Evolutionary conservation across 2,797 vertebrate genomes (phyloP).

Genomic region (Myotis vivesi): DNA sequence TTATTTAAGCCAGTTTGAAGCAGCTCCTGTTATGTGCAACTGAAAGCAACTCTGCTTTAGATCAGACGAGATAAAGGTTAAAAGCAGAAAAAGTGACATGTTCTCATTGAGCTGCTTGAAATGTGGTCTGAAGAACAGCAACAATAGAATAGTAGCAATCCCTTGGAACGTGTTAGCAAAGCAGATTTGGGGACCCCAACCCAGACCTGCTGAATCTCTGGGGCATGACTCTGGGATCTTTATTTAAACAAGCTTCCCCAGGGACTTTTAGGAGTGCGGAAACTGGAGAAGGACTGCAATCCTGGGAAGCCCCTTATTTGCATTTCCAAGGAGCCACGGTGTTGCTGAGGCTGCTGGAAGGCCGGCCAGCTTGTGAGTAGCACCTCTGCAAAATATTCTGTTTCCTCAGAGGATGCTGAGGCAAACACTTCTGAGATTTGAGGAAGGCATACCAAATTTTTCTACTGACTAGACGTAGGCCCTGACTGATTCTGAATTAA

Average conservation of each 20-base stretch:
- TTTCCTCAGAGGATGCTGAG: not conserved
- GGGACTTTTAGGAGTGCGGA: not conserved
- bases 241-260: not conserved
- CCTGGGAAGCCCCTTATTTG: not conserved
- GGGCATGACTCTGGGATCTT: not conserved
- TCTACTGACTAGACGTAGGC: not conserved
- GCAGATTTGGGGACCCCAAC: not conserved
- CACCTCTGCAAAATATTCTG: not conserved
- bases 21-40: conserved; percentile 46
- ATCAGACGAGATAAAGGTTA: not conserved
- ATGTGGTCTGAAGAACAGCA: not conserved
- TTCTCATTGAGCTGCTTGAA: not conserved
- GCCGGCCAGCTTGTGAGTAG: not conserved
- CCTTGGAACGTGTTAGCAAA: not conserved
- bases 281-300: not conserved
- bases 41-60: not conserved
- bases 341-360: not conserved
- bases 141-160: not conserved
- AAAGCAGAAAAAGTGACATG: not conserved
- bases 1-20: conserved; percentile 20
- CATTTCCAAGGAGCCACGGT: not conserved
- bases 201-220: not conserved
- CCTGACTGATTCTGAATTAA: not conserved
- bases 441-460: not conserved
- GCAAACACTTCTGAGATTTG: not conserved